Evolutionary conservation across 2,888 invertebrate species (phyloP), one percentile per base, ranked within the genome.

Genomic region (Temnothorax ravouxi): DNA sequence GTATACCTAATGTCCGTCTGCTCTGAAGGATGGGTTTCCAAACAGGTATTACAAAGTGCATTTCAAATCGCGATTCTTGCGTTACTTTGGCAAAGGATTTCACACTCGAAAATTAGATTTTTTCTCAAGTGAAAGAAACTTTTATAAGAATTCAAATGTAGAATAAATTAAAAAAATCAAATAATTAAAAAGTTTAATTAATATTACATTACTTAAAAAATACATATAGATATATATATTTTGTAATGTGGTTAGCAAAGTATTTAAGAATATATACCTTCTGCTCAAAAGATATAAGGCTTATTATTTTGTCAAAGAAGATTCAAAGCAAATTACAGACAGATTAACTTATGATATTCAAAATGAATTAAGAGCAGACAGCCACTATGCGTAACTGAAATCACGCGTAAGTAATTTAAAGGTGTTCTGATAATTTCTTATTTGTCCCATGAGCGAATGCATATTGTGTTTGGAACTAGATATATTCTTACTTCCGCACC

Each of bases 1-100:
- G 72, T 80, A 80, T 80, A 72, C 71, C 47, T 47, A 71, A 61
- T 67, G 67, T n/a, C 41, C 29, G 44, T 77, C 25, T 29, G 25
- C n/a, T 34, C 5, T 2, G 29, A 54, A 67, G 41, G 44, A 18
- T 8, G n/a, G 38, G 9, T 71, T 44, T n/a, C 59, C 8, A 38
- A 21, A 47, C 15, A 44, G 25, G 0, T 34, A 6, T 38, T 59
- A 13, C 44, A 69, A 79, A 69, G 47, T 47, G 21, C 15, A 79
- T 47, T 25, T 44, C 18, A 29, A 54, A 61, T 44, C n/a, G n/a
- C 9, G 2, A 29, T 21, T 54, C 41, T 41, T 56, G 29, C 11
- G 0, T 67, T 75, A 47, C 13, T 67, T 56, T 9, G n/a, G 3
- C 5, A 21, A 67, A 44, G 13, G 18, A 9, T 34, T 44, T 69